phyloP scores from a whole-genome alignment of 2,888 invertebrate genomes.

The Aelia acuminata region DNA sequence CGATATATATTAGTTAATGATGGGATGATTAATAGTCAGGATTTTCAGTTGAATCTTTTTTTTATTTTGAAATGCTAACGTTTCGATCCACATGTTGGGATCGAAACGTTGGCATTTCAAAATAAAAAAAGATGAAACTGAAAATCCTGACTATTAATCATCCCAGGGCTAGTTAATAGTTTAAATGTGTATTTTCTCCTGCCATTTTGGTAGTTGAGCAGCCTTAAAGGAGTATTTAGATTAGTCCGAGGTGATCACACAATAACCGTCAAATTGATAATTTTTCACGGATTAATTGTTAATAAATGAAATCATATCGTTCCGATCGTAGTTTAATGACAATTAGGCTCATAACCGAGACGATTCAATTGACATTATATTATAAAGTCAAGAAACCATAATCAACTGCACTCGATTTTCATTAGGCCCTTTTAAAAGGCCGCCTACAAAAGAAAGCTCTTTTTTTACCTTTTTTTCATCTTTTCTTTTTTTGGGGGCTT shows the following conservation, averaged over 20 bases:
- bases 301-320: neutral
- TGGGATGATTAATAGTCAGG: too few relatives aligned
- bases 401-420: conserved; percentile 7
- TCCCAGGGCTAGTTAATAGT: too few relatives aligned
- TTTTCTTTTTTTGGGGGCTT: neutral
- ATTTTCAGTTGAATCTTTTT: too few relatives aligned
- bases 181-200: too few relatives aligned
- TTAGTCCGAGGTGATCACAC: neutral
- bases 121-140: too few relatives aligned
- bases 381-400: neutral
- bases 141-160: too few relatives aligned
- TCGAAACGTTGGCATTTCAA: too few relatives aligned
- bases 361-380: neutral
- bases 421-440: neutral
- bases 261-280: neutral
- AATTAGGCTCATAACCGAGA: neutral
- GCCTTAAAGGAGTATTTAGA: neutral
- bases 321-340: neutral
- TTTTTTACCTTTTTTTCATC: too few relatives aligned
- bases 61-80: too few relatives aligned
- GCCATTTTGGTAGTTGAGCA: neutral
- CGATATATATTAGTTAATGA: too few relatives aligned
- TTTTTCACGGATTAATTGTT: neutral
- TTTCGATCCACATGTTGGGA: too few relatives aligned
- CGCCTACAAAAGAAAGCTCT: neutral